These are phyloP conservation scores for Pegoplata infirma DNA, from an alignment of 2,888 invertebrate species.

Conservation along the genomic window DNA sequence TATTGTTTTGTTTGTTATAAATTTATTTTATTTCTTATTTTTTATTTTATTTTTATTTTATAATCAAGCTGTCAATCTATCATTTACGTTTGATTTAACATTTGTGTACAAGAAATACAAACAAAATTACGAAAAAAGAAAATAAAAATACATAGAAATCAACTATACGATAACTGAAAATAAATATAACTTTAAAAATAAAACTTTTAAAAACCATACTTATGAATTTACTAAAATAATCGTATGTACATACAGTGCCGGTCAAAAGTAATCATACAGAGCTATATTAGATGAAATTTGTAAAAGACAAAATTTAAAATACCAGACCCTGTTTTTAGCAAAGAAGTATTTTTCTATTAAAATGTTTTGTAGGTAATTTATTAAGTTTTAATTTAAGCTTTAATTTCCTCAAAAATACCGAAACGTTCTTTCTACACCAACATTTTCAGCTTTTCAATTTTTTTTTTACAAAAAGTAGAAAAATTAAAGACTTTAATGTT, in stretches of 20 bases:
- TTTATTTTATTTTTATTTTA: slow-evolving; percentile 8
- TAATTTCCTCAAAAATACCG: too few species aligned
- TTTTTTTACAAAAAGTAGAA: too few species aligned
- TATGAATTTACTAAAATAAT: neutral
- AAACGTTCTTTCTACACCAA: too few species aligned
- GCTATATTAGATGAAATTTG: too few species aligned
- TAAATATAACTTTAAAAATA: slow-evolving; percentile 12
- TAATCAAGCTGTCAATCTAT: slow-evolving; percentile 50
- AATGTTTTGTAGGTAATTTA: too few species aligned
- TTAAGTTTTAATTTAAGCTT: too few species aligned
- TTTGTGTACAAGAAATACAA: neutral
- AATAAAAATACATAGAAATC: neutral
- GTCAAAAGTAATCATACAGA: neutral
- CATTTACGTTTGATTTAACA: slow-evolving; percentile 43
- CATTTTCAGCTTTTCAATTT: too few species aligned
- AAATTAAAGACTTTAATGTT: too few species aligned
- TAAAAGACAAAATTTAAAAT: too few species aligned
- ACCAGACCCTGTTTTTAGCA: too few species aligned
- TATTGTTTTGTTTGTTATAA: slow-evolving; percentile 18
- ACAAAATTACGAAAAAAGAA: neutral
- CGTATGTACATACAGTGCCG: neutral
- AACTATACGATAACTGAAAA: slow-evolving; percentile 1
- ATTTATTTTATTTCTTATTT: neutral
- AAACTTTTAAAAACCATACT: neutral
- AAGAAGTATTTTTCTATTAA: too few species aligned